Evolutionary conservation across 2,113 vertebrate genomes (phyloP).

Genomic region (Oophaga pumilio): DNA sequence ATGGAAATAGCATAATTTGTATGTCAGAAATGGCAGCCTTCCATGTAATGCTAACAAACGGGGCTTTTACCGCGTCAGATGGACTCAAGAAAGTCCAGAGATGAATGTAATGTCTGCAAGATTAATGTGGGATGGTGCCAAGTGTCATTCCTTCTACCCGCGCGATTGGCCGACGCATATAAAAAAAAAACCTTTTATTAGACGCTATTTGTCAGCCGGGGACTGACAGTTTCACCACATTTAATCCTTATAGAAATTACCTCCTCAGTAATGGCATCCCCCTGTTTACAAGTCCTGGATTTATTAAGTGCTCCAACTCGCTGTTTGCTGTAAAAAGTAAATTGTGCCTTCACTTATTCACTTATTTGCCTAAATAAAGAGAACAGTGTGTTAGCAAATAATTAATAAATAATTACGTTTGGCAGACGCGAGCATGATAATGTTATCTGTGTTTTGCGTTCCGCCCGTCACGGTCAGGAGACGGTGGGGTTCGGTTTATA

Average conservation of each 20-base stretch:
- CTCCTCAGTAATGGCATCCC: constrained; percentile 60
- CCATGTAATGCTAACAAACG: constrained; percentile 69
- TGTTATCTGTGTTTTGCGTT: constrained; percentile 27
- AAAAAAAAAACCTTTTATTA: constrained; percentile 51
- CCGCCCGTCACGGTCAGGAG: constrained; percentile 16
- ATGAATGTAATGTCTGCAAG: constrained; percentile 51
- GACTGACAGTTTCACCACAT: constrained; percentile 59
- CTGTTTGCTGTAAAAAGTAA: constrained; percentile 49
- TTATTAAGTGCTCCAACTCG: constrained; percentile 58
- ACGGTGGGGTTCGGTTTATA: constrained; percentile 1
- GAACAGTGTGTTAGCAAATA: constrained; percentile 34
- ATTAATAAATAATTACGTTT: constrained; percentile 58
- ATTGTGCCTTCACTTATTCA: background rate
- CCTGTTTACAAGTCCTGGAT: constrained; percentile 37
- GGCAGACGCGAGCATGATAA: constrained; percentile 9
- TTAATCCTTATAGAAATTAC: constrained; percentile 59
- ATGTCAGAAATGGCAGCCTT: constrained; percentile 63
- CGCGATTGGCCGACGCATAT: constrained; percentile 60
- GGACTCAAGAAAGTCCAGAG: constrained; percentile 51
- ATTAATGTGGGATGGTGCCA: constrained; percentile 59
- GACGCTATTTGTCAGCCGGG: constrained; percentile 55
- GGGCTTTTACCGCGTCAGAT: constrained; percentile 50
- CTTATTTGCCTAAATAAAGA: constrained; percentile 39
- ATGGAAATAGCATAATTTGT: constrained; percentile 66
- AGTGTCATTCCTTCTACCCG: constrained; percentile 56